Evolutionary conservation across 2,797 vertebrate genomes (phyloP).

Genomic region (Micromesistius poutassou): DNA sequence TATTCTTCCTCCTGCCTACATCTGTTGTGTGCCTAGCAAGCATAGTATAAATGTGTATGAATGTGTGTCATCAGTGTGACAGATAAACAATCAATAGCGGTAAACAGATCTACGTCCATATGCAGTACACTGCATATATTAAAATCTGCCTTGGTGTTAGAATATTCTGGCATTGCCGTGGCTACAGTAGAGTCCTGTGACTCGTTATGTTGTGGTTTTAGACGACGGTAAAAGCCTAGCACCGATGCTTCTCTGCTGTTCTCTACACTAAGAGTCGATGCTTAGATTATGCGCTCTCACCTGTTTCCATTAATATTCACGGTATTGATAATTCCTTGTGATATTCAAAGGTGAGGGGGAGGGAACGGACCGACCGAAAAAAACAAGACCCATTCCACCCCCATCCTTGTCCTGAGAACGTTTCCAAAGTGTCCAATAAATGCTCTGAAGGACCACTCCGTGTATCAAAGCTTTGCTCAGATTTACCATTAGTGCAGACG

Average conservation of each 20-base stretch:
- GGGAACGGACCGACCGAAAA: not conserved
- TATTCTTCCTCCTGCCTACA: no score
- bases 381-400: not conserved
- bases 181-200: not conserved
- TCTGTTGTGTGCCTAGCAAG: no score
- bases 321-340: not conserved
- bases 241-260: not conserved
- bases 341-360: no score
- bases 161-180: not conserved
- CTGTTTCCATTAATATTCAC: not conserved
- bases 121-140: not conserved
- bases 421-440: not conserved
- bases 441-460: not conserved
- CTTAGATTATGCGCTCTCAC: not conserved
- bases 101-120: not conserved
- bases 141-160: not conserved
- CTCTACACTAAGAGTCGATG: not conserved
- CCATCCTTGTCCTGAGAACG: not conserved
- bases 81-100: not conserved
- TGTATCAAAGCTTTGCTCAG: not conserved
- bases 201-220: not conserved
- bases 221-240: not conserved
- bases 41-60: no score
- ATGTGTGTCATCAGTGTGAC: no score
- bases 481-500: not conserved